Conservation (phyloP, 2,113 vertebrate species). For the Etheostoma spectabile region DNA sequence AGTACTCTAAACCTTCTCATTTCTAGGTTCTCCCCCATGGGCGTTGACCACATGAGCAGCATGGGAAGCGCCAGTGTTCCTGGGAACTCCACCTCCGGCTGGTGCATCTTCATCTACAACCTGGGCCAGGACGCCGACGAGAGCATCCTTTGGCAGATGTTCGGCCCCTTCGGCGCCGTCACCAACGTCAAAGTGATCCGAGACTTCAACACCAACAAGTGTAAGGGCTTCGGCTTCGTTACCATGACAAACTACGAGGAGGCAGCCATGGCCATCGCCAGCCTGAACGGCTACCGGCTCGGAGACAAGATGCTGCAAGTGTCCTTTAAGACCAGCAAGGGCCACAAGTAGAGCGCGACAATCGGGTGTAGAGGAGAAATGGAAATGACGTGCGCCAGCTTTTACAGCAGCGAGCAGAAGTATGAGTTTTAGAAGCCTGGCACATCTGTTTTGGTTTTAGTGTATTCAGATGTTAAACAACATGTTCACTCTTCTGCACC, state of each 20-base stretch:
- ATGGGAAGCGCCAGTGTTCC: slow-evolving; percentile 93
- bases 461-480: slow-evolving; percentile 78
- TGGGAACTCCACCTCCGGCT: slow-evolving; percentile 92
- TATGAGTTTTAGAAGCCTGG: slow-evolving; percentile 56
- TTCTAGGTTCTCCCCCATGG: slow-evolving; percentile 97
- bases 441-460: slow-evolving; percentile 78
- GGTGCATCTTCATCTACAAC: slow-evolving; percentile 99
- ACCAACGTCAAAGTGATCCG: slow-evolving; percentile 99
- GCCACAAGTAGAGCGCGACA: slow-evolving; percentile 91
- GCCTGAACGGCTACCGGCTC: slow-evolving; percentile 97
- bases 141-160: slow-evolving; percentile 99
- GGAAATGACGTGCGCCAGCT: slow-evolving; percentile 38
- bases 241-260: slow-evolving; percentile 99
- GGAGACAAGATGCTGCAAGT: slow-evolving; percentile 99
- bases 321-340: slow-evolving; percentile 99
- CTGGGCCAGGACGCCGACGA: slow-evolving; percentile 97
- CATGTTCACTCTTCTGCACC: slow-evolving; percentile 90
- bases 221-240: slow-evolving; percentile 99
- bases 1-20: slow-evolving; percentile 48
- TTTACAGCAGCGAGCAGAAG: slow-evolving; percentile 50
- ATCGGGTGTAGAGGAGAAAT: slow-evolving; percentile 50
- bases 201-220: slow-evolving; percentile 99
- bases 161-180: slow-evolving; percentile 97
- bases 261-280: slow-evolving; percentile 98
- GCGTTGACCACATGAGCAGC: slow-evolving; percentile 97